Evolutionary conservation across 2,113 vertebrate genomes (phyloP).

Genomic region (Cryptotis parvus): DNA sequence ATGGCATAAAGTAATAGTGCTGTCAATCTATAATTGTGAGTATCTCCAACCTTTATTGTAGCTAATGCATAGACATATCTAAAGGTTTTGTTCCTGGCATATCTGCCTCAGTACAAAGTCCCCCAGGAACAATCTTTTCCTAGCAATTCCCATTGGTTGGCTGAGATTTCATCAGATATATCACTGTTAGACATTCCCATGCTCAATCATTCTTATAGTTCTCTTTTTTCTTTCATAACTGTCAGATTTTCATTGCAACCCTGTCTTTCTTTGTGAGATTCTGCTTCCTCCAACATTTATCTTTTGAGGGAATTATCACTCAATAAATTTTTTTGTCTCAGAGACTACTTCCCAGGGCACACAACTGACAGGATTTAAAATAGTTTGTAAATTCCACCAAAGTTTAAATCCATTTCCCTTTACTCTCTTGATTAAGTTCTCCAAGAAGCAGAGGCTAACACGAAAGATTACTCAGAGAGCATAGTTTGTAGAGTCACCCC

Average conservation of each 20-base stretch:
- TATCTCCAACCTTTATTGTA: not conserved
- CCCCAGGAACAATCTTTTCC: not conserved
- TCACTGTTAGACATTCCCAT: not conserved
- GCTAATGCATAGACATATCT: not conserved
- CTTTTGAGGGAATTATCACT: not conserved
- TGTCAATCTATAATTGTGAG: not conserved
- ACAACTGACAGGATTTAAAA: slow-evolving; percentile 15
- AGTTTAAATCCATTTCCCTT: slow-evolving; percentile 17
- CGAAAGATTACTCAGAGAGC: not conserved
- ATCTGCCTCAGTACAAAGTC: not conserved
- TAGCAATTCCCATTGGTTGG: not conserved
- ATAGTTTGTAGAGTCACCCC: not conserved
- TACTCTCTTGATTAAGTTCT: not conserved
- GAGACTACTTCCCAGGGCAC: not conserved
- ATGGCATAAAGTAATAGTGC: too few species aligned
- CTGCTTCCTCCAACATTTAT: not conserved
- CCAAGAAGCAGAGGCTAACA: not conserved
- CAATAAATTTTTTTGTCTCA: not conserved
- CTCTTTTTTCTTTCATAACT: not conserved
- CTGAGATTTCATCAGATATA: not conserved
- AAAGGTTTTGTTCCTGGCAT: too few species aligned
- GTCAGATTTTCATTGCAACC: not conserved
- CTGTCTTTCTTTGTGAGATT: not conserved
- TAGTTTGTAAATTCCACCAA: not conserved
- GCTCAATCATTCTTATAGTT: not conserved